phyloP scores from a whole-genome alignment of 1,140 invertebrate genomes.

The Drosophila ohnishii region DNA sequence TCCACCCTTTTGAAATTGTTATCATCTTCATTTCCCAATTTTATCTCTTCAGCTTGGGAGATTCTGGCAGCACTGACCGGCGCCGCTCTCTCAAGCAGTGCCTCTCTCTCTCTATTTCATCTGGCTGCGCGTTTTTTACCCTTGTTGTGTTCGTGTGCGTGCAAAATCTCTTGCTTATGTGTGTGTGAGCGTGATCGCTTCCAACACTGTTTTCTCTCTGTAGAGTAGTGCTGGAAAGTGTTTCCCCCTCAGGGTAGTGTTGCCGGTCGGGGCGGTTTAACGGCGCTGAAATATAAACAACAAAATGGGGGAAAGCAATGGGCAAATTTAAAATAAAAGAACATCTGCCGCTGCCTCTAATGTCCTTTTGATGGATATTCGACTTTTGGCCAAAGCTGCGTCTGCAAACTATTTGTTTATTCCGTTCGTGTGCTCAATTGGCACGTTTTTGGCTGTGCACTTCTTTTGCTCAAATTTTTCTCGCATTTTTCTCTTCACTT shows the following conservation, averaged over 20 bases:
- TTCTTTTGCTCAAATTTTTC: slow-evolving; percentile 46
- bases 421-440: slow-evolving; percentile 68
- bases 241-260: slow-evolving; percentile 1
- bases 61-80: slow-evolving; percentile 2
- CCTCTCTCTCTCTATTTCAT: slow-evolving; percentile 22
- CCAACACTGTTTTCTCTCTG: slow-evolving; percentile 32
- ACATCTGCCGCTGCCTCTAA: slow-evolving; percentile 49
- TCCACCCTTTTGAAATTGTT: not conserved
- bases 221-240: slow-evolving; percentile 10
- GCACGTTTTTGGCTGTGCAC: slow-evolving; percentile 60
- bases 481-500: slow-evolving; percentile 13
- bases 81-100: not conserved
- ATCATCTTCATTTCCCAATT: not conserved
- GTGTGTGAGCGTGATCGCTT: slow-evolving; percentile 36
- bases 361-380: slow-evolving; percentile 71
- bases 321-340: slow-evolving; percentile 3
- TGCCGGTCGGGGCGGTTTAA: slow-evolving; percentile 9
- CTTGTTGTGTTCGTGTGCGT: slow-evolving; percentile 54
- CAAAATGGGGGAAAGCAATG: not conserved
- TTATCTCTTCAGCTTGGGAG: not conserved
- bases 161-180: slow-evolving; percentile 19
- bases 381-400: slow-evolving; percentile 26
- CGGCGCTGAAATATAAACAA: slow-evolving; percentile 35
- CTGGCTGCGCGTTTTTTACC: slow-evolving; percentile 48
- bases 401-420: slow-evolving; percentile 49